These are phyloP conservation scores for Drosophila tanythrix DNA, from an alignment of 2,888 invertebrate species.

Conservation along the genomic window DNA sequence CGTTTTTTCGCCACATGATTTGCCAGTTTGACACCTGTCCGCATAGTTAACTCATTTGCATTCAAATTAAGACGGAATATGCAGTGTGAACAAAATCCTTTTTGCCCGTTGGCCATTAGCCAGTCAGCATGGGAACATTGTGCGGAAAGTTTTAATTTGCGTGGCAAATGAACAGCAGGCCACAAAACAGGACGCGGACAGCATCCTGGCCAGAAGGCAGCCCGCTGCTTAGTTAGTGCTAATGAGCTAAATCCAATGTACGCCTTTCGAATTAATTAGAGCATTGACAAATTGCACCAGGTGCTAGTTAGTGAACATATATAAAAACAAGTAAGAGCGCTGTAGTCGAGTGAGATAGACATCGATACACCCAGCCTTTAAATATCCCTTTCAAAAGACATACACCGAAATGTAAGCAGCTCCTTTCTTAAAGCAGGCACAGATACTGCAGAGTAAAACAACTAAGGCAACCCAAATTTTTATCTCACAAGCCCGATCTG, in stretches of 20 bases:
- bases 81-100: constrained; percentile 31
- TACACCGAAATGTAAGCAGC: not conserved
- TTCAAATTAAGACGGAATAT: constrained; percentile 61
- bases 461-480: too few relatives aligned
- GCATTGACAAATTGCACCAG: constrained; percentile 42
- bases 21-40: constrained; percentile 37
- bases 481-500: too few relatives aligned
- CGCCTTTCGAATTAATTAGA: constrained; percentile 51
- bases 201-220: constrained; percentile 5
- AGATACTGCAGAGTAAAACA: too few relatives aligned
- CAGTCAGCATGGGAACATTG: constrained; percentile 27
- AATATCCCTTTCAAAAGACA: not conserved
- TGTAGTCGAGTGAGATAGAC: not conserved
- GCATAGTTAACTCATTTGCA: constrained; percentile 66
- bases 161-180: constrained; percentile 30
- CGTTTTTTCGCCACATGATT: constrained; percentile 22
- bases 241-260: constrained; percentile 46
- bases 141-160: constrained; percentile 64
- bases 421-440: too few relatives aligned
- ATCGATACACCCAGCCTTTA: not conserved
- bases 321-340: not conserved
- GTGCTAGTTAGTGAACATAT: not conserved
- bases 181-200: not conserved
- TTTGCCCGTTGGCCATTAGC: constrained; percentile 17
- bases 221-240: constrained; percentile 25